phyloP scores from a whole-genome alignment of 2,888 invertebrate genomes.

The Plagodis pulveraria region DNA sequence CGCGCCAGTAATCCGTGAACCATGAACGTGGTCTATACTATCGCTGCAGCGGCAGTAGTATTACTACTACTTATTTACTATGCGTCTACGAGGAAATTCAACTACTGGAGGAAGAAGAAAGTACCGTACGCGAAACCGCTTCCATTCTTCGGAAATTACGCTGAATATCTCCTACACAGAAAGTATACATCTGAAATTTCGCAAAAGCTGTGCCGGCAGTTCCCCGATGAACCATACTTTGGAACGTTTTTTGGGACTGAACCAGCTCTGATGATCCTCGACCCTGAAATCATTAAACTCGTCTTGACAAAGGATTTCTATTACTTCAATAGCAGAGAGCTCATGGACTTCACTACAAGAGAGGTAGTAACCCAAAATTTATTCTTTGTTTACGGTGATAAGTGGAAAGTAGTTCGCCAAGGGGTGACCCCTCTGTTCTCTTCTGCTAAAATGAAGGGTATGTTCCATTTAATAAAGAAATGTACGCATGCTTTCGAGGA shows the following conservation, averaged over 20 bases:
- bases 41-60: neutral
- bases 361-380: slow-evolving; percentile 45
- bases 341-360: slow-evolving; percentile 35
- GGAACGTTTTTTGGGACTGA: slow-evolving; percentile 39
- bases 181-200: slow-evolving; percentile 25
- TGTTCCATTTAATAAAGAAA: slow-evolving; percentile 48
- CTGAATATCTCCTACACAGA: slow-evolving; percentile 29
- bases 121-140: slow-evolving; percentile 37
- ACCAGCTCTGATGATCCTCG: slow-evolving; percentile 41
- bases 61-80: slow-evolving; percentile 28
- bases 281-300: slow-evolving; percentile 46
- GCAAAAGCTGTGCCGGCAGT: slow-evolving; percentile 31
- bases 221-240: slow-evolving; percentile 31
- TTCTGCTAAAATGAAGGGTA: slow-evolving; percentile 46
- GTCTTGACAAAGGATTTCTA: slow-evolving; percentile 48
- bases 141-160: slow-evolving; percentile 43
- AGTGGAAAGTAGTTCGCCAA: slow-evolving; percentile 47
- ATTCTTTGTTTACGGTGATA: slow-evolving; percentile 45
- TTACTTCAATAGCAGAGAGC: slow-evolving; percentile 45
- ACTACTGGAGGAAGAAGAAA: slow-evolving; percentile 37
- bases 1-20: neutral
- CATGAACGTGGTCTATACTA: slow-evolving; percentile 5
- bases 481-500: slow-evolving; percentile 40
- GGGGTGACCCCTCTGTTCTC: slow-evolving; percentile 48
- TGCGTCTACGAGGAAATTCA: slow-evolving; percentile 24